A percentile compares a stretch with the other conserved stretches of the same genome.
These are phyloP conservation scores for Allolobophora icterica DNA, from an alignment of 2,888 invertebrate genomes.

Conservation along the genomic window DNA sequence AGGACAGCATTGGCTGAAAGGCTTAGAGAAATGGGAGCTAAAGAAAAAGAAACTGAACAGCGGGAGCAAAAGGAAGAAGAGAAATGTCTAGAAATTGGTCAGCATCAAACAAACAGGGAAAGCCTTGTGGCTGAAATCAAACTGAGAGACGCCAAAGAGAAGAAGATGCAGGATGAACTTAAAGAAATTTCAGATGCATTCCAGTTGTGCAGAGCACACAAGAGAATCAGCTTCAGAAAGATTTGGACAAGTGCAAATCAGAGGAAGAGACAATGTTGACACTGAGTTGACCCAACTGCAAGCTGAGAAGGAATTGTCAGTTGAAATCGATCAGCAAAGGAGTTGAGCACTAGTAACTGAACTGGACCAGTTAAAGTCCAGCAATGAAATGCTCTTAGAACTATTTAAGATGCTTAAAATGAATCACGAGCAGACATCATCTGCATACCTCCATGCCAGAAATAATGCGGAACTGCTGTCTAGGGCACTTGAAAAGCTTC, in stretches of 20 bases:
- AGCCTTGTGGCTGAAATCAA: background rate
- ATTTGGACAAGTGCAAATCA: background rate
- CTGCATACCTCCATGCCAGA: background rate
- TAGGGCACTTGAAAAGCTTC: background rate
- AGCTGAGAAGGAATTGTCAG: background rate
- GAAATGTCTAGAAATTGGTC: background rate
- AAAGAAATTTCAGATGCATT: background rate
- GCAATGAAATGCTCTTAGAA: background rate
- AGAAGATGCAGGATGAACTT: constrained; percentile 18
- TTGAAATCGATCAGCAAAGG: background rate
- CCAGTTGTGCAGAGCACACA: background rate
- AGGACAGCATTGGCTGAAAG: background rate
- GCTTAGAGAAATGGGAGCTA: background rate
- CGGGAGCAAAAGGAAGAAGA: background rate
- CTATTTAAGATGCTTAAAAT: background rate
- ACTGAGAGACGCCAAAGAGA: background rate
- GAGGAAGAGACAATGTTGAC: background rate
- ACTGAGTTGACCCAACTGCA: background rate
- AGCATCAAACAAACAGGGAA: background rate
- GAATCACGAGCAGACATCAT: background rate
- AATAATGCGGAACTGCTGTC: background rate
- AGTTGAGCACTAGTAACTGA: background rate
- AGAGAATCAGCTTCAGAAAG: background rate
- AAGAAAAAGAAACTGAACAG: background rate
- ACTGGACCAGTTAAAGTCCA: background rate